Conservation (phyloP, 2,113 vertebrate species). For the Copsychus sechellarum region DNA sequence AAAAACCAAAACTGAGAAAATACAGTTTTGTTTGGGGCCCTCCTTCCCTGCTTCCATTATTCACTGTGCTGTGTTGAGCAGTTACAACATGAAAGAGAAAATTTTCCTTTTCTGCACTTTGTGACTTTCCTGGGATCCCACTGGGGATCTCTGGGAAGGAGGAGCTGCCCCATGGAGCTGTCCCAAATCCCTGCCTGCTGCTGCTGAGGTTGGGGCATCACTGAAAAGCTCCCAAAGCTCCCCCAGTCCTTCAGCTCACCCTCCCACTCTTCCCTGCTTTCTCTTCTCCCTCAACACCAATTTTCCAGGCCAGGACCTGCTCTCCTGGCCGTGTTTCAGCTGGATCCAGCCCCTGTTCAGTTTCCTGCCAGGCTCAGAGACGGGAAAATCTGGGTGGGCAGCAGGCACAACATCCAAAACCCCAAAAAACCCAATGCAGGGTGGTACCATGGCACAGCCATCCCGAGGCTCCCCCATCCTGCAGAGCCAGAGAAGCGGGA, state of each 20-base stretch:
- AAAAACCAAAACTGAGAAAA: not conserved
- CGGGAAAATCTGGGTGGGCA: not conserved
- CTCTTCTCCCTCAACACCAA: not conserved
- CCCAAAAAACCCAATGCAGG: not conserved
- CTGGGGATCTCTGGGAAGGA: not conserved
- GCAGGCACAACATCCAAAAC: not conserved
- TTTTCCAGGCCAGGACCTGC: conserved; percentile 23
- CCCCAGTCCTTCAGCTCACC: not conserved
- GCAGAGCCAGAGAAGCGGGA: rapidly evolving
- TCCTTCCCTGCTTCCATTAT: not conserved
- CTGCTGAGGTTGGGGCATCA: not conserved
- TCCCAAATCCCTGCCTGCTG: not conserved
- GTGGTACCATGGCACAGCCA: rapidly evolving
- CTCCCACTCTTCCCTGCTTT: not conserved
- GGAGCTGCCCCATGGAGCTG: not conserved
- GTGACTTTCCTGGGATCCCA: not conserved
- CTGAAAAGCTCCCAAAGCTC: conserved; percentile 7
- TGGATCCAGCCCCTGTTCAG: not conserved
- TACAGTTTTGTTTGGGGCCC: not conserved
- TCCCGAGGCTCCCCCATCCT: rapidly evolving
- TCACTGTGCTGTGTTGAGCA: rapidly evolving
- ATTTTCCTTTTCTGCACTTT: not conserved
- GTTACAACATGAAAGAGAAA: rapidly evolving
- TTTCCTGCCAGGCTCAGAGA: not conserved
- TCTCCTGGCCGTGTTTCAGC: not conserved